phyloP scores from a whole-genome alignment of 2,888 invertebrate genomes.

The Ennomos fuscantarius region DNA sequence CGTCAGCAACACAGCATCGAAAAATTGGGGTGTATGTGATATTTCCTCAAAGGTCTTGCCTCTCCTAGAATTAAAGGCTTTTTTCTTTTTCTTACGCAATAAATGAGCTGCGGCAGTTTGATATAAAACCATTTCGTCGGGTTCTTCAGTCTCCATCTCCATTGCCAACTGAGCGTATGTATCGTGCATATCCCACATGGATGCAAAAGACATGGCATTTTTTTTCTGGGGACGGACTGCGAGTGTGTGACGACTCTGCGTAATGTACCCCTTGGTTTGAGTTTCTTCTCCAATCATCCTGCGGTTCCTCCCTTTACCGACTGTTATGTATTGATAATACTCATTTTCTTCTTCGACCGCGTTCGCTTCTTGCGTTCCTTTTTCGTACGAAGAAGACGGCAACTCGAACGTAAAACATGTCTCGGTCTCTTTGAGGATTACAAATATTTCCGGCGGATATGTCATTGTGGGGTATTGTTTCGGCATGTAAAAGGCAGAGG shows the following conservation, averaged over 20 bases:
- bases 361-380: constrained; percentile 84
- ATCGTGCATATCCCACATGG: constrained; percentile 92
- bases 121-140: constrained; percentile 79
- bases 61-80: constrained; percentile 25
- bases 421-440: constrained; percentile 88
- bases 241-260: constrained; percentile 87
- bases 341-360: constrained; percentile 86
- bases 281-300: constrained; percentile 88
- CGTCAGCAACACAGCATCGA: constrained; percentile 87
- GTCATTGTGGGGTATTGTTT: constrained; percentile 59
- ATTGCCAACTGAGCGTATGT: constrained; percentile 83
- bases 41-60: constrained; percentile 64
- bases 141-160: constrained; percentile 54
- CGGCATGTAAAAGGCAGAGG: constrained; percentile 74
- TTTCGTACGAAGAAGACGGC: constrained; percentile 86
- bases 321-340: constrained; percentile 87
- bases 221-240: constrained; percentile 81
- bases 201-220: constrained; percentile 87
- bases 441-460: constrained; percentile 85
- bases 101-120: constrained; percentile 65
- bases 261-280: constrained; percentile 87
- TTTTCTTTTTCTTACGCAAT: constrained; percentile 62
- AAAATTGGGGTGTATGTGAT: constrained; percentile 72
- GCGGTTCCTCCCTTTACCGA: constrained; percentile 88
- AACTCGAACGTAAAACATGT: constrained; percentile 87